Evolutionary conservation across 2,113 vertebrate species (phyloP).

Genomic region (Mirza zaza): DNA sequence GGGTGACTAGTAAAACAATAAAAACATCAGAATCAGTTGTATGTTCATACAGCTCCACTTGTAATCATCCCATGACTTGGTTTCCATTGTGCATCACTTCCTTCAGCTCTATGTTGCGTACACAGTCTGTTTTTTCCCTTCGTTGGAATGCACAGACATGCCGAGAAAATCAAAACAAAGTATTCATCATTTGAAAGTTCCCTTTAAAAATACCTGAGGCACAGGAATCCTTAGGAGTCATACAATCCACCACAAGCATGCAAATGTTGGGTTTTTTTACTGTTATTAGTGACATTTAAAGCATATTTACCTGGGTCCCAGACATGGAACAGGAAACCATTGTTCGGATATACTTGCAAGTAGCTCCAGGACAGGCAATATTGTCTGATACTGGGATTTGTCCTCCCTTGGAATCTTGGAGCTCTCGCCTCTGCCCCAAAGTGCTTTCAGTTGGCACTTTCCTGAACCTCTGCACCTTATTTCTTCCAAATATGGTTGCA

Average conservation of each 20-base stretch:
- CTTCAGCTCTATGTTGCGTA: neutral
- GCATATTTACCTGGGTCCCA: neutral
- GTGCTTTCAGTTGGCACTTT: conserved; percentile 64
- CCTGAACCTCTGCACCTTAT: neutral
- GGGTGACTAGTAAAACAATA: neutral
- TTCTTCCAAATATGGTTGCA: conserved; percentile 68
- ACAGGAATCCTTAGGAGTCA: conserved; percentile 39
- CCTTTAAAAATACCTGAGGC: neutral
- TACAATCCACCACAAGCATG: conserved; percentile 33
- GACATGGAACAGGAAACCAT: conserved; percentile 33
- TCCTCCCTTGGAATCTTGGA: neutral
- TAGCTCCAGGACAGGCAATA: neutral
- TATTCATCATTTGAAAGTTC: neutral
- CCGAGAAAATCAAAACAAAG: conserved; percentile 31
- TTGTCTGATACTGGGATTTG: neutral
- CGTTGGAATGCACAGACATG: neutral
- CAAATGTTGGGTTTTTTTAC: conserved; percentile 49
- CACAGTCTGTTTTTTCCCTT: neutral
- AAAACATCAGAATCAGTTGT: neutral
- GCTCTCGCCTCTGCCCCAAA: conserved; percentile 53
- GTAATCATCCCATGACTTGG: neutral
- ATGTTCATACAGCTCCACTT: neutral
- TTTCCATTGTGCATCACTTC: neutral
- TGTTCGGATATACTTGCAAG: neutral
- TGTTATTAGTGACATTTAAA: conserved; percentile 12